Conservation (phyloP, 1,140 invertebrate species). For the Drosophila tropicalis region DNA sequence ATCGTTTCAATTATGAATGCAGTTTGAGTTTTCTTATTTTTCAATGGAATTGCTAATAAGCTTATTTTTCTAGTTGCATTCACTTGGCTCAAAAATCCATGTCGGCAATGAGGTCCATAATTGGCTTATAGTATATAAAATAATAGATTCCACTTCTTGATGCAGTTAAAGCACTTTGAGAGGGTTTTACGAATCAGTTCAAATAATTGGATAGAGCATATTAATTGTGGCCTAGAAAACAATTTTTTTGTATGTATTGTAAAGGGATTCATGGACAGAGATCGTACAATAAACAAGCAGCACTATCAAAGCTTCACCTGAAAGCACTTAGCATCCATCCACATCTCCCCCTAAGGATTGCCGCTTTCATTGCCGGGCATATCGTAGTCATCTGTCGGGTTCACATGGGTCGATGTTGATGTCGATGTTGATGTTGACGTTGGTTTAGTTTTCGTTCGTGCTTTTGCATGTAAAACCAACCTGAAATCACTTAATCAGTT, state of each 20-base stretch:
- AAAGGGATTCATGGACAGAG: not conserved
- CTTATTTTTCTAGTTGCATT: too few relatives aligned
- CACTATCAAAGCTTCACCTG: constrained; percentile 30
- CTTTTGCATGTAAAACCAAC: constrained; percentile 38
- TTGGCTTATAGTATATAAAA: too few relatives aligned
- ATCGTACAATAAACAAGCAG: constrained; percentile 24
- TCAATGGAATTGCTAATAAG: too few relatives aligned
- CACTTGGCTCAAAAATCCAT: too few relatives aligned
- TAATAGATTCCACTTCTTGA: too few relatives aligned
- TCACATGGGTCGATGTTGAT: constrained; percentile 20
- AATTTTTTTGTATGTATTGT: not conserved
- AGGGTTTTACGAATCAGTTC: too few relatives aligned
- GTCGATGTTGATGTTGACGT: constrained; percentile 6
- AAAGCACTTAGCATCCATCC: constrained; percentile 27
- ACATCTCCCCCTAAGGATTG: not conserved
- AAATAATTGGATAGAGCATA: not conserved
- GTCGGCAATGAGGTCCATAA: too few relatives aligned
- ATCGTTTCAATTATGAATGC: too few relatives aligned
- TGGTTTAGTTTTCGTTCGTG: constrained; percentile 19
- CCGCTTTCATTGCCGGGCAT: not conserved
- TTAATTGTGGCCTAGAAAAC: not conserved
- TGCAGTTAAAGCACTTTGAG: too few relatives aligned
- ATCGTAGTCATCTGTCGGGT: constrained; percentile 28
- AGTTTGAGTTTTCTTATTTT: too few relatives aligned
- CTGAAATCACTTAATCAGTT: constrained; percentile 69